Evolutionary conservation across 2,888 invertebrate species (phyloP), one percentile per base, ranked within the genome.

Genomic region (Drosophila monieri): DNA sequence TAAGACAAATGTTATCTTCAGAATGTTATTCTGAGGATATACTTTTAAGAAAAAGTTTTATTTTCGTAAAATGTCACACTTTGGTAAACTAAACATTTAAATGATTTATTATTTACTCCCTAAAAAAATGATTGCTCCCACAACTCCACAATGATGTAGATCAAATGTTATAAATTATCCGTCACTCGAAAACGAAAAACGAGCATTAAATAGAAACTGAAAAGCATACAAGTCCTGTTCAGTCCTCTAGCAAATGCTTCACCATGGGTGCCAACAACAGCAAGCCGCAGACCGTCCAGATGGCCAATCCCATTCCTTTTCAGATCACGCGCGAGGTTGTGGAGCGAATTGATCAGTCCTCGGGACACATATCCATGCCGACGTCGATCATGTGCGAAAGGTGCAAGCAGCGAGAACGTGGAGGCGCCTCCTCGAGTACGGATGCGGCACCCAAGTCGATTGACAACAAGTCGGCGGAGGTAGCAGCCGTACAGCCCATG

Each of bases 251-350:
- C n/a, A 18, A 41, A 43, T 41, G 30, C 39, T 10, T 3, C 6
- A 54, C 14, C 37, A 86, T 83, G 83, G 83, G 83, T 32, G 83
- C 87, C n/a, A 68, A 14, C 25, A 80, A 77, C 51, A 84, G 73
- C 53, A 78, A 80, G 49, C 77, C 86, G 23, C 73, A 86, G 18
- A 84, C 80, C 5, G 77, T 80, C 39, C 67, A 84, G 69, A 78
- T 83, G 41, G 23, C 56, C 21, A 83, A 84, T 54, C 64, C 64
- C 9, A 39, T 54, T 12, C 59, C 75, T 15, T 75, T 80, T 64
- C 73, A 75, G 51, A 53, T 80, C 10, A 78, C 75, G n/a, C 72
- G 62, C 6, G 85, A 78, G 8, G 81, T 78, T 25, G 35, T 77
- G 30, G 72, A 77, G 1, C 78, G 86, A 14, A 64, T 83, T 2